phyloP scores from a whole-genome alignment of 2,797 vertebrate genomes.

The Antrozous pallidus region DNA sequence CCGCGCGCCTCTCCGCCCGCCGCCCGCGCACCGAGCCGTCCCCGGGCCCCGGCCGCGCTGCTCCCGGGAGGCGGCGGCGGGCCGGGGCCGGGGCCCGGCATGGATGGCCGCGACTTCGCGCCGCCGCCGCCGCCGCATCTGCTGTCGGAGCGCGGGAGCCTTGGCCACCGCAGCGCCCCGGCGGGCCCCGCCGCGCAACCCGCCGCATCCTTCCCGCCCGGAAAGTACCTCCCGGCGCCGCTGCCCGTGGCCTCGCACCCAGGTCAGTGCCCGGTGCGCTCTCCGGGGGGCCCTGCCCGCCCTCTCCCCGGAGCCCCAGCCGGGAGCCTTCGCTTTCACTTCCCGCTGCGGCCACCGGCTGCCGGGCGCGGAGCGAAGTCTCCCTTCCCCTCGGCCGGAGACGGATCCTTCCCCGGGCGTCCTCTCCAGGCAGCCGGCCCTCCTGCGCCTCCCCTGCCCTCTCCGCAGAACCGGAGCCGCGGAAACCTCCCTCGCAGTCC shows the following conservation, averaged over 20 bases:
- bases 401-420: neutral
- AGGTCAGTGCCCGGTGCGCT: conserved; percentile 88
- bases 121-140: conserved; percentile 95
- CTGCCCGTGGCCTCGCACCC: conserved; percentile 95
- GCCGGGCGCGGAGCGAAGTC: neutral
- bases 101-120: conserved; percentile 97
- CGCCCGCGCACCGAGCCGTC: conserved; percentile 40
- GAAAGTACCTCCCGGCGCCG: conserved; percentile 93
- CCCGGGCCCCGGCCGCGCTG: conserved; percentile 74
- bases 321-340: conserved; percentile 28
- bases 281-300: no score
- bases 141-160: conserved; percentile 90
- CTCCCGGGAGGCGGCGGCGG: conserved; percentile 61
- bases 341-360: neutral
- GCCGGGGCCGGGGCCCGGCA: conserved; percentile 79
- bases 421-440: neutral
- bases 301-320: neutral
- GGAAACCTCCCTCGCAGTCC: conserved; percentile 48
- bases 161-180: conserved; percentile 90
- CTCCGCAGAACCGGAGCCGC: neutral
- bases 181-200: conserved; percentile 86
- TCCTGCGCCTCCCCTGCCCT: neutral
- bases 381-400: neutral
- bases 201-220: conserved; percentile 91
- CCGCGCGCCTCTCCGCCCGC: conserved; percentile 50